Percentiles rank a stretch among this genome's conserved stretches.
phyloP scores from a whole-genome alignment of 2,888 invertebrate species.

The Kuschelorhynchus macadamiae region DNA sequence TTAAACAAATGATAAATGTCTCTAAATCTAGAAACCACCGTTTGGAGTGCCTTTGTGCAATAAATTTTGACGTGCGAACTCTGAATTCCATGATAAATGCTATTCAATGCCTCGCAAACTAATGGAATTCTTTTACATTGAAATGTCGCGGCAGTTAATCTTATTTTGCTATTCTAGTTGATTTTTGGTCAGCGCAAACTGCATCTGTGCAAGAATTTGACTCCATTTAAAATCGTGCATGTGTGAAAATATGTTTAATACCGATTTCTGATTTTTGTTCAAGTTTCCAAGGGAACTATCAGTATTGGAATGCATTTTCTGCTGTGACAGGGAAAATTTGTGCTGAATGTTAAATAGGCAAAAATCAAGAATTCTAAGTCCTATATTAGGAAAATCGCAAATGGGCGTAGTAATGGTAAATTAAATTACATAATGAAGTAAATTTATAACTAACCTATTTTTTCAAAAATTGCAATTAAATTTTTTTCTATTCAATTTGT shows the following conservation, averaged over 20 bases:
- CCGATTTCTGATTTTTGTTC: neutral
- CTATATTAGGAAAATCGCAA: too few species aligned
- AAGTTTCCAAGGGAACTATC: neutral
- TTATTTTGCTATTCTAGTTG: constrained; percentile 29
- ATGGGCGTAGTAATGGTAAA: too few species aligned
- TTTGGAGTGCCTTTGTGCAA: constrained; percentile 37
- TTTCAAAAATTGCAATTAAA: too few species aligned
- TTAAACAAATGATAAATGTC: constrained; percentile 49
- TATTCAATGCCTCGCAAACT: constrained; percentile 34
- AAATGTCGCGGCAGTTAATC: constrained; percentile 34
- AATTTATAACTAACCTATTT: too few species aligned
- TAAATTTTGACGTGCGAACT: constrained; percentile 43
- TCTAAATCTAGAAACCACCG: constrained; percentile 40
- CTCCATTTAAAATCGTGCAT: constrained; percentile 6
- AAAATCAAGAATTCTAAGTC: too few species aligned
- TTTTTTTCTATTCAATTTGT: too few species aligned
- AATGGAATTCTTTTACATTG: constrained; percentile 37
- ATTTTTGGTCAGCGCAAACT: constrained; percentile 28
- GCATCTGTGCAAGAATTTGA: constrained; percentile 3
- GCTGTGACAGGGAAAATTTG: too few species aligned
- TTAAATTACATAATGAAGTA: too few species aligned
- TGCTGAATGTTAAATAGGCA: too few species aligned
- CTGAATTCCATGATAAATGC: constrained; percentile 41
- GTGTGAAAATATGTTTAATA: constrained; percentile 4
- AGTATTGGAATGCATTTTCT: too few species aligned